Base-by-base conservation (phyloP, 2,888 invertebrate genomes). In the Scaptomyza reducta region DNA sequence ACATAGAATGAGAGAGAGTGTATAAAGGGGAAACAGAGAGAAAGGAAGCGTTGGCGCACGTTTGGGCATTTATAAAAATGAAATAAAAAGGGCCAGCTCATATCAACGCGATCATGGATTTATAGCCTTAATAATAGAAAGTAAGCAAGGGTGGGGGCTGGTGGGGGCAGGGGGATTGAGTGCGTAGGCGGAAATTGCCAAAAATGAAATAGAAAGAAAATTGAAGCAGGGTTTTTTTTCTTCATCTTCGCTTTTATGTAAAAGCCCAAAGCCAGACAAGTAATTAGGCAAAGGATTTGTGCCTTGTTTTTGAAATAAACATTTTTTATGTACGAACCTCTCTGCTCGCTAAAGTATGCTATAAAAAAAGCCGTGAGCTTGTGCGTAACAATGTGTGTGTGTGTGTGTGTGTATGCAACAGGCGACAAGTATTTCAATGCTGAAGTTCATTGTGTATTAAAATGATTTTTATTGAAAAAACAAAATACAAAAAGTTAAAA, bases 101-200 rank as follows among this genome's bases (percentile, higher is more conserved):
- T 84, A 83, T 85, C 84, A 85, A 85, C 80, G 78, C 85, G 84
- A 87, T 85, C 87, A 87, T 87, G 78, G 84, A 85, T 85, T 85
- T 85, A 87, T 85, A 80, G 82, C 87, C 85, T 87, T 87, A 87
- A 82, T 82, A 85, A 87, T 85, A 80, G 82, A 62, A 71, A 66
- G 62, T 46, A 70, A 63, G 47, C 14, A 33, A 29, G 55, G 33
- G 5, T 27, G 41, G 13, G 58, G 38, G 31, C 51, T 33, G 1
- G 6, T 38, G n/a, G 61, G 54, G 33, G n/a, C n/a, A n/a, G n/a
- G n/a, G 50, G 44, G 44, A 54, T 55, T n/a, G n/a, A n/a, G n/a
- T n/a, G n/a, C n/a, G n/a, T n/a, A n/a, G n/a, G 59, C 74, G 74
- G 74, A 74, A 75, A 74, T 77, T 78, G 78, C 50, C 68, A 72